Evolutionary conservation across 2,888 invertebrate genomes (phyloP).

Genomic region (Leptinotarsa juncta): DNA sequence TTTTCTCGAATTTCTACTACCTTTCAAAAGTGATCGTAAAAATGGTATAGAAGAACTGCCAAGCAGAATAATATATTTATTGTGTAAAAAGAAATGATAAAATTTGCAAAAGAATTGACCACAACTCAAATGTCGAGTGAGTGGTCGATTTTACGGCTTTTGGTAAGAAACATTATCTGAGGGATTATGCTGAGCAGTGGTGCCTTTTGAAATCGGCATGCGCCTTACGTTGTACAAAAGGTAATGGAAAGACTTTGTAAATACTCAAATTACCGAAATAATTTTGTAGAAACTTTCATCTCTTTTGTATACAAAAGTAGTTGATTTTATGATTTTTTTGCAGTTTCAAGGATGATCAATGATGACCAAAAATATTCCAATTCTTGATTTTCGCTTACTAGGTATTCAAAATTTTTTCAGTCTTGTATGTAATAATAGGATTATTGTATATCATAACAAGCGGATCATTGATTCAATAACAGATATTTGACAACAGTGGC

Average conservation of each 20-base stretch:
- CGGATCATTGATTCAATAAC: too few species aligned
- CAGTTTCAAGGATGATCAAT: neutral
- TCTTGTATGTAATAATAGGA: too few species aligned
- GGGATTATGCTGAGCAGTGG: slow-evolving; percentile 23
- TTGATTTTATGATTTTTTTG: neutral
- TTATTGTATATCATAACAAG: too few species aligned
- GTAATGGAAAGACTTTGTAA: slow-evolving; percentile 42
- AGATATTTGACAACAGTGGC: too few species aligned
- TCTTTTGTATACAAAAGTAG: slow-evolving; percentile 4
- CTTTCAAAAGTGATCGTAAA: slow-evolving; percentile 41
- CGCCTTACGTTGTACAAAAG: slow-evolving; percentile 41
- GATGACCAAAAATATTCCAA: too few species aligned
- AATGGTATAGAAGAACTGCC: slow-evolving; percentile 39
- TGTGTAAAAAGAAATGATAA: slow-evolving; percentile 38
- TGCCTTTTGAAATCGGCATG: slow-evolving; percentile 44
- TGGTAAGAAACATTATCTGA: slow-evolving; percentile 30
- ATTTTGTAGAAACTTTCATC: slow-evolving; percentile 46
- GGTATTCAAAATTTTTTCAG: too few species aligned
- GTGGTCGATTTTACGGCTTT: slow-evolving; percentile 33
- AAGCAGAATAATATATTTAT: slow-evolving; percentile 39
- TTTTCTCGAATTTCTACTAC: slow-evolving; percentile 43
- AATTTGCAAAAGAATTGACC: slow-evolving; percentile 42
- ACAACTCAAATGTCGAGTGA: slow-evolving; percentile 37
- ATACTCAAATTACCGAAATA: slow-evolving; percentile 47
- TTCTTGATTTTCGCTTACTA: too few species aligned